Base-by-base conservation (phyloP, 2,888 invertebrate species). In the Silvanus unidentatus region DNA sequence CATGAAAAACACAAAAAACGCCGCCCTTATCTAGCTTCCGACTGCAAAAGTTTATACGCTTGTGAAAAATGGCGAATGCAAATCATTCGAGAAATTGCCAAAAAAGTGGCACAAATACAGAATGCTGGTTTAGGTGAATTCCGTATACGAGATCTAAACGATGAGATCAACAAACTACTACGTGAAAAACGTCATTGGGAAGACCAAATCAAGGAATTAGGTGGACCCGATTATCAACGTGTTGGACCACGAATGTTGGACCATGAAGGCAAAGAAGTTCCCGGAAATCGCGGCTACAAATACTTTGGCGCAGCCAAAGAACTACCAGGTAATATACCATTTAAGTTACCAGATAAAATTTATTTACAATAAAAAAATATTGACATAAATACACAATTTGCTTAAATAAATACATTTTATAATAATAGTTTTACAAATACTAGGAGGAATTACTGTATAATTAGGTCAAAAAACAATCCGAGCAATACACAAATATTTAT, bases 121-220 rank as follows among this genome's bases (percentile, higher is more conserved):
- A 98, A 98, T 74, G 94, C 99, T 54, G 99, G 99, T 45, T 77
- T 99, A n/a, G 99, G 99, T 2, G 99, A 99, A 73, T 99, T 97
- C 69, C 84, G 97, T 15, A 91, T 99, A 52, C 80, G 99, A 11
- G 99, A 99, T 69, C 75, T 99, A 14, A 99, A 99, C 70, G 99
- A 99, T 73, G 98, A 99, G 73, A 99, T 99, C 57, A 99, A 99
- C 73, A 98, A 99, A 73, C 70, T 98, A 52, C 77, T 99, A 47
- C 77, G 97, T 38, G 95, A 98, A 66, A 97, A 97, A 66, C 81
- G 94, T 0, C 96, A 97, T 66, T 99, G 99, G 99, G 99, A 99
- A 68, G 87, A 89, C 42, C 89, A 97, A 68, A 98, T 99, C 54
- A 86, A 89, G 57, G 86, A 94, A 47, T 75, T 99, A 1, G 97